These are phyloP conservation scores for Caenorhabditis zanzibari DNA, from an alignment of 2,888 invertebrate species.

Conservation along the genomic window DNA sequence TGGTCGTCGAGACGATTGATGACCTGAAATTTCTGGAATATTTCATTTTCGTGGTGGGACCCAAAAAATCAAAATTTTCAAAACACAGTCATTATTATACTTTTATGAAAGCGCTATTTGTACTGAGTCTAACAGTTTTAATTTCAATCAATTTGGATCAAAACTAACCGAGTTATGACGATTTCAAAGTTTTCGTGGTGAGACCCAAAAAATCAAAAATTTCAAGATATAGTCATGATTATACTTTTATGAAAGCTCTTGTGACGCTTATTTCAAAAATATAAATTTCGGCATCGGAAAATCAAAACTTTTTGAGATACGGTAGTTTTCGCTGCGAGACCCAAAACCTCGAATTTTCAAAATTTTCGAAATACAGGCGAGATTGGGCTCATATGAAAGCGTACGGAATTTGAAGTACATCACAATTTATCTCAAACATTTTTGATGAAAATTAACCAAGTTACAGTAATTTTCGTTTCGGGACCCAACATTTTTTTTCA, in stretches of 20 bases:
- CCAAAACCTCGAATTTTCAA: no score
- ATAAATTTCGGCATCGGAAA: no score
- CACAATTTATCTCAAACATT: no score
- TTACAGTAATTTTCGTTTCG: not conserved
- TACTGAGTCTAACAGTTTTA: not conserved
- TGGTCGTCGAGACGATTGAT: constrained; percentile 99
- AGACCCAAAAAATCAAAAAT: no score
- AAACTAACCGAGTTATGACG: not conserved
- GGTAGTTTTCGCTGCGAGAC: no score
- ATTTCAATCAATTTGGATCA: not conserved
- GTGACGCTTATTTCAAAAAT: no score
- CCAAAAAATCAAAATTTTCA: not conserved
- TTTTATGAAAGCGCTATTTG: not conserved
- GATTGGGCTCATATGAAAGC: no score
- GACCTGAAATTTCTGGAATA: constrained; percentile 85
- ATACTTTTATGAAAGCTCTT: not conserved
- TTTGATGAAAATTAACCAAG: no score
- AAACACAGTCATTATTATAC: not conserved
- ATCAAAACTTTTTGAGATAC: not conserved
- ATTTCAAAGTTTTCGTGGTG: not conserved
- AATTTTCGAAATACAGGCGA: no score
- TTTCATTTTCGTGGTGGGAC: not conserved
- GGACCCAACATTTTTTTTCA: not conserved
- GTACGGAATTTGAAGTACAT: no score
- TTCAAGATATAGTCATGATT: no score